Evolutionary conservation across 1,140 invertebrate species (phyloP).

Genomic region (Trypoxylus dichotomus): DNA sequence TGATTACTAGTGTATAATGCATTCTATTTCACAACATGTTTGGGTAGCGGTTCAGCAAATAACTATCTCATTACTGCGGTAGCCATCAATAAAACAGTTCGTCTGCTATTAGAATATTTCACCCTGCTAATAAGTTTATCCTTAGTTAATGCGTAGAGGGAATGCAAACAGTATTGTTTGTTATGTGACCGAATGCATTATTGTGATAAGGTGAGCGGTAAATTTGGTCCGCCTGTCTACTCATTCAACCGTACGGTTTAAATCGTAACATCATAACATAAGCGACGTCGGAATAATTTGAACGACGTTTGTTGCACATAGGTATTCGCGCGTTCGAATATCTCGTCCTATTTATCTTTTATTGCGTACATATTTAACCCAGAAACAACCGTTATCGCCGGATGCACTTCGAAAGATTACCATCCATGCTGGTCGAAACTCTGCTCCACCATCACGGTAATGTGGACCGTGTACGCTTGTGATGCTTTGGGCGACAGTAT

Average conservation of each 20-base stretch:
- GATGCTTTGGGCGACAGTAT: too few species aligned
- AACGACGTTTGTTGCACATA: not conserved
- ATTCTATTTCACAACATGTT: too few species aligned
- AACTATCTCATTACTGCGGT: too few species aligned
- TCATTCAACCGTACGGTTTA: not conserved
- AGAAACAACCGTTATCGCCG: conserved; percentile 5
- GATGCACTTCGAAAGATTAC: not conserved
- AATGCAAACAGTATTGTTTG: not conserved
- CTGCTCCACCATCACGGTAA: too few species aligned
- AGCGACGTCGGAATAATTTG: not conserved
- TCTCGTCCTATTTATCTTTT: conserved; percentile 16
- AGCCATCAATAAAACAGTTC: too few species aligned
- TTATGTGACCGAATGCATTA: not conserved
- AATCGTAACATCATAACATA: not conserved
- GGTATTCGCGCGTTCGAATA: not conserved
- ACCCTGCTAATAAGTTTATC: not conserved
- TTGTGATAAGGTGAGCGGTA: conserved; percentile 2
- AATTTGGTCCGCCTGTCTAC: not conserved
- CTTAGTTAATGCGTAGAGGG: not conserved
- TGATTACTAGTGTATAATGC: too few species aligned
- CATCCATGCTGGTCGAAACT: not conserved
- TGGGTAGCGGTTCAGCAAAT: too few species aligned
- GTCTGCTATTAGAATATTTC: not conserved
- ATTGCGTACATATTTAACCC: conserved; percentile 17
- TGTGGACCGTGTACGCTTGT: too few species aligned